phyloP scores from a whole-genome alignment of 1,140 invertebrate genomes.

The Lepidurus packardi region DNA sequence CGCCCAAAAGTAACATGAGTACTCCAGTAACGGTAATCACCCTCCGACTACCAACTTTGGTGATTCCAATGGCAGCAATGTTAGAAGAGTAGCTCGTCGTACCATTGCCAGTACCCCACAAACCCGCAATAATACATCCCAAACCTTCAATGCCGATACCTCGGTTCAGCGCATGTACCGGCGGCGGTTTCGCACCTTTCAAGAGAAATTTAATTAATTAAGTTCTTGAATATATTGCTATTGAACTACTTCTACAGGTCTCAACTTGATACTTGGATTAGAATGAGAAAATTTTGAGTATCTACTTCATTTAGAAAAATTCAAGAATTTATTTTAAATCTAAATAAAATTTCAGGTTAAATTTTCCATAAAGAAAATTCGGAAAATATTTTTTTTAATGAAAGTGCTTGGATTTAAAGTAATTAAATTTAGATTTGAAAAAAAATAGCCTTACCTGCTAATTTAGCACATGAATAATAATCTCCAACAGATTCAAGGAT shows the following conservation, averaged over 20 bases:
- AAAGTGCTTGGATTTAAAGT: background rate
- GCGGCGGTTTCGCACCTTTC: slow-evolving; percentile 63
- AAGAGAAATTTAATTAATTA: slow-evolving; percentile 37
- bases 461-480: slow-evolving; percentile 79
- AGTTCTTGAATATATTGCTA: too few species aligned
- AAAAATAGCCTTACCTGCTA: slow-evolving; percentile 48
- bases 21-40: slow-evolving; percentile 74
- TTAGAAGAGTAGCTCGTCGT: slow-evolving; percentile 85
- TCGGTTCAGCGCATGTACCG: slow-evolving; percentile 76
- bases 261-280: too few species aligned
- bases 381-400: background rate
- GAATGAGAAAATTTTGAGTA: too few species aligned
- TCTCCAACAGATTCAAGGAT: slow-evolving; percentile 82
- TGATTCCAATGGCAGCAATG: slow-evolving; percentile 76
- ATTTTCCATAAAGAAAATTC: too few species aligned
- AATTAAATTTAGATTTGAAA: background rate
- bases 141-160: slow-evolving; percentile 78
- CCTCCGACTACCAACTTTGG: slow-evolving; percentile 67
- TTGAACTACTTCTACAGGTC: too few species aligned
- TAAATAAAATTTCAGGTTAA: too few species aligned
- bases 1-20: slow-evolving; percentile 70
- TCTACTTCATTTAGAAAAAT: too few species aligned
- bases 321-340: too few species aligned
- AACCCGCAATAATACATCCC: slow-evolving; percentile 71
- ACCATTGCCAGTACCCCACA: slow-evolving; percentile 74